These are phyloP conservation scores for Zeuzera pyrina DNA, from an alignment of 2,888 invertebrate species.

Conservation along the genomic window DNA sequence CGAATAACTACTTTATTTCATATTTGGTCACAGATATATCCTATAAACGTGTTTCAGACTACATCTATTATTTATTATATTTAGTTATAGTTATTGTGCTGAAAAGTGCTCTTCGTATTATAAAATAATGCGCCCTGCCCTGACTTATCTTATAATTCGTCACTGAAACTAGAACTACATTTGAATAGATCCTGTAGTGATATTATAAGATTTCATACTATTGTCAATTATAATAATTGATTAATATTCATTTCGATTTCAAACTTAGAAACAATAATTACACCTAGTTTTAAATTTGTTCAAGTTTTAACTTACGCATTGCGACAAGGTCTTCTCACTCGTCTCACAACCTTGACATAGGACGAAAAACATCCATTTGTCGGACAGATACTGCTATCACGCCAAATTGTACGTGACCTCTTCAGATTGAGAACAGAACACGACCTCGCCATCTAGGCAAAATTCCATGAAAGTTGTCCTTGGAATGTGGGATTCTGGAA, in stretches of 20 bases:
- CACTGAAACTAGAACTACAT: background rate
- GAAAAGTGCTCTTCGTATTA: too few species aligned
- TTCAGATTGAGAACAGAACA: conserved; percentile 11
- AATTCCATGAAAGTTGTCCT: conserved; percentile 20
- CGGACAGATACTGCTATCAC: conserved; percentile 19
- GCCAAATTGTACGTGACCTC: conserved; percentile 21
- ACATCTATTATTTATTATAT: too few species aligned
- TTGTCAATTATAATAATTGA: too few species aligned
- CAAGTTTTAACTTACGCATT: conserved; percentile 3
- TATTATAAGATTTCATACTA: too few species aligned
- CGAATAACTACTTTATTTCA: too few species aligned
- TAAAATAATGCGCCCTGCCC: too few species aligned
- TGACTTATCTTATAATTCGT: background rate
- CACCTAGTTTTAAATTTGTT: too few species aligned
- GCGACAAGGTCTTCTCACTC: conserved; percentile 18
- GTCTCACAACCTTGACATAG: conserved; percentile 23
- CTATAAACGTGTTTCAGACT: too few species aligned
- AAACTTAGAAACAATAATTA: too few species aligned
- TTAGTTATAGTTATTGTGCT: too few species aligned
- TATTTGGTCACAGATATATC: too few species aligned
- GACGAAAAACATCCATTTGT: conserved; percentile 15
- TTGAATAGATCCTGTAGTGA: background rate
- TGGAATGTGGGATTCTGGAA: conserved; percentile 24
- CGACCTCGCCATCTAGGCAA: conserved; percentile 14
- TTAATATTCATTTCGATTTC: too few species aligned